Evolutionary conservation across 2,113 vertebrate species (phyloP).

Genomic region (Sminthopsis crassicaudata): DNA sequence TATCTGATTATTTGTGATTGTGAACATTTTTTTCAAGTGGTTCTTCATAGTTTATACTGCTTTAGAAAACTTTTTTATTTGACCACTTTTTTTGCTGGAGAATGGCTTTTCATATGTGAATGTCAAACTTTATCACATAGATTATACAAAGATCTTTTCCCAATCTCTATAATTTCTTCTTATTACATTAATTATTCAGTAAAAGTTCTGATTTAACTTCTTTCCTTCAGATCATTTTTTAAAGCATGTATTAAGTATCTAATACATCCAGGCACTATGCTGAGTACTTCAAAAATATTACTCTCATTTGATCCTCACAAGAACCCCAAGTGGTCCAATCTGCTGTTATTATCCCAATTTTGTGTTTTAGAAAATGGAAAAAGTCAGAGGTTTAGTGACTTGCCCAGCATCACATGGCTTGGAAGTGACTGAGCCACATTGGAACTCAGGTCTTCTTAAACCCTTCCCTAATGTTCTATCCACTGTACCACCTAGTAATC

Average conservation of each 20-base stretch:
- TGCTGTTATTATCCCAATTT: background rate
- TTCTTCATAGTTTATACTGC: background rate
- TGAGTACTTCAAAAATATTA: background rate
- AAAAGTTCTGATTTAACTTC: background rate
- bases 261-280: background rate
- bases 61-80: background rate
- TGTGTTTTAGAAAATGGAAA: background rate
- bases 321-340: background rate
- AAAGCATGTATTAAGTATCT: background rate
- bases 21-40: background rate
- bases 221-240: background rate
- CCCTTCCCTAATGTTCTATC: background rate
- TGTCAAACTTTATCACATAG: background rate
- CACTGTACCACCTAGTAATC: background rate
- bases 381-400: background rate
- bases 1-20: background rate
- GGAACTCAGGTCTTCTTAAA: background rate
- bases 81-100: background rate
- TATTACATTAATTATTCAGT: background rate
- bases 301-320: background rate
- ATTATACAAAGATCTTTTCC: background rate
- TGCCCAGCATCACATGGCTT: background rate
- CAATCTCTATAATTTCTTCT: background rate
- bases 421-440: background rate
- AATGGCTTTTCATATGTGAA: background rate